Evolutionary conservation across 2,113 vertebrate genomes (phyloP).

Genomic region (Antechinus stuartii): DNA sequence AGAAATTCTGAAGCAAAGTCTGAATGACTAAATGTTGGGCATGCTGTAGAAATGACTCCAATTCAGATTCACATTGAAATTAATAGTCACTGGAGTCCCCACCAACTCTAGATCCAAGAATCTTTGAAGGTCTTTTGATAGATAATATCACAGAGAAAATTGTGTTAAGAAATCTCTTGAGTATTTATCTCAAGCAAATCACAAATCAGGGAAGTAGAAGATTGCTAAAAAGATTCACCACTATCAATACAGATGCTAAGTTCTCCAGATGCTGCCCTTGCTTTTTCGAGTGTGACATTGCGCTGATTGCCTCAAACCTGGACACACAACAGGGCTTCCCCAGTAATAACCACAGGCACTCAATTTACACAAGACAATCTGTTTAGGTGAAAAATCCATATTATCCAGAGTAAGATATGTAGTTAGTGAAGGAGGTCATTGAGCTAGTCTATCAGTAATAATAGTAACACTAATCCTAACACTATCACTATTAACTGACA

Average conservation of each 20-base stretch:
- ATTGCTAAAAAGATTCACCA: neutral
- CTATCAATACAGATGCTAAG: neutral
- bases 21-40: neutral
- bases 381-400: neutral
- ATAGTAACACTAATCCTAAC: neutral
- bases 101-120: neutral
- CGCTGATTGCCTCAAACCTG: neutral
- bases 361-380: neutral
- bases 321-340: neutral
- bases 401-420: neutral
- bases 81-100: neutral
- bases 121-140: neutral
- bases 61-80: neutral
- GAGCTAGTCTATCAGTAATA: neutral
- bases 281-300: neutral
- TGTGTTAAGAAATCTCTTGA: neutral
- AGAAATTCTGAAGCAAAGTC: neutral
- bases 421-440: neutral
- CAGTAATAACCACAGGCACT: neutral
- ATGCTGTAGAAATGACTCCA: neutral
- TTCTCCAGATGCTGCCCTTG: neutral
- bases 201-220: neutral
- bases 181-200: neutral
- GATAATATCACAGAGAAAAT: neutral
- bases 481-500: neutral